Percentiles rank a stretch among this genome's conserved stretches.
Evolutionary conservation across 1,140 invertebrate species (phyloP).

Genomic region (Temnothorax curvispinosus): DNA sequence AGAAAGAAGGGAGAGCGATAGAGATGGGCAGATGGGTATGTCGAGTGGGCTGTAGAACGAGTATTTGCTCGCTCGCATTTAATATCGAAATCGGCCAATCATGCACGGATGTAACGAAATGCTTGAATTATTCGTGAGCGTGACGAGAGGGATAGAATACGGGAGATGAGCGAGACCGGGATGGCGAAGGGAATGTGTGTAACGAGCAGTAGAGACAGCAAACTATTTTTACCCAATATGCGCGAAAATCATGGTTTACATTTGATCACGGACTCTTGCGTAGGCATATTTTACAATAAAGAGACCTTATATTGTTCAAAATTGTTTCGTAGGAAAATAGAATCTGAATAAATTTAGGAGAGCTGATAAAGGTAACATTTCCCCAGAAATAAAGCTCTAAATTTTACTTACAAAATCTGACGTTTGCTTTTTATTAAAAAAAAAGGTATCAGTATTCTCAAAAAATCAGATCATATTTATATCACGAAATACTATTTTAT

Average conservation of each 20-base stretch:
- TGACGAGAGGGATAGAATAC: constrained; percentile 46
- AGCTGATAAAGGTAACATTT: not conserved
- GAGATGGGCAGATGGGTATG: constrained; percentile 33
- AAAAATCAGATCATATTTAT: not conserved
- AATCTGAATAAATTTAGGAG: constrained; percentile 5
- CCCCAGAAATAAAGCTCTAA: not conserved
- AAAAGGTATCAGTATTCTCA: not conserved
- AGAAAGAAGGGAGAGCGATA: constrained; percentile 50
- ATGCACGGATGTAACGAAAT: constrained; percentile 72
- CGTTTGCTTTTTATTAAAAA: not conserved
- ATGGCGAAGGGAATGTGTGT: not conserved
- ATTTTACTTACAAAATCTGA: not conserved
- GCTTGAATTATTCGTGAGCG: constrained; percentile 75
- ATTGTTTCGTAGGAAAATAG: not conserved
- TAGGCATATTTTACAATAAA: constrained; percentile 18
- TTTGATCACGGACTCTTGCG: not conserved
- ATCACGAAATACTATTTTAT: not conserved
- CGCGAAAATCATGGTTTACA: constrained; percentile 47
- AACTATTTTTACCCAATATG: constrained; percentile 57
- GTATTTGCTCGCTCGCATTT: constrained; percentile 74
- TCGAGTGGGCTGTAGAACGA: constrained; percentile 63
- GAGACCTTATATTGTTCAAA: constrained; percentile 13
- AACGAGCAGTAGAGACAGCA: constrained; percentile 4
- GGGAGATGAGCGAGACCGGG: not conserved
- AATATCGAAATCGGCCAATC: constrained; percentile 77